Evolutionary conservation across 2,888 invertebrate genomes (phyloP).

Genomic region (Elgonia sp.): DNA sequence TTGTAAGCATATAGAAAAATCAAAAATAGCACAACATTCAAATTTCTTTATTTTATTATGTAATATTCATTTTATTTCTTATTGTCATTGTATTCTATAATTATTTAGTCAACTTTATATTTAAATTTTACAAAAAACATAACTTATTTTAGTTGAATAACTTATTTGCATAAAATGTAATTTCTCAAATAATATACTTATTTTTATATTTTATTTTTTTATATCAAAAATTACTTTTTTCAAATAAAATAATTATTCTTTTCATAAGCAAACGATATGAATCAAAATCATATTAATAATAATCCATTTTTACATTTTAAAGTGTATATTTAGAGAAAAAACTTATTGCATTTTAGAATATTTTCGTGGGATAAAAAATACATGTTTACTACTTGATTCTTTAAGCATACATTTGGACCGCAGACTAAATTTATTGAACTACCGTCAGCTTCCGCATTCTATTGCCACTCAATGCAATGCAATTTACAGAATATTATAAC

Average conservation of each 20-base stretch:
- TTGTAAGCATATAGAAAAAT: not conserved
- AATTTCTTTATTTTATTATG: not conserved
- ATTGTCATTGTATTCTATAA: not conserved
- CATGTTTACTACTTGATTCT: not conserved
- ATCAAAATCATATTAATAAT: no score
- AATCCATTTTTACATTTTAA: no score
- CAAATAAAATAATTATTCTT: no score
- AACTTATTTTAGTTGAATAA: no score
- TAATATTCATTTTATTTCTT: not conserved
- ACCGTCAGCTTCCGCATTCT: slow-evolving; percentile 21
- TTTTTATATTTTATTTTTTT: no score
- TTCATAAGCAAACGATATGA: no score
- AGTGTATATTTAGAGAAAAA: not conserved
- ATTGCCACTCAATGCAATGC: slow-evolving; percentile 5
- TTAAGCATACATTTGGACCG: slow-evolving; percentile 6
- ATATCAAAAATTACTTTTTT: no score
- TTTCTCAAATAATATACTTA: no score
- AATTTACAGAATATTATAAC: slow-evolving; percentile 2
- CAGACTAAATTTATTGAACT: slow-evolving; percentile 28
- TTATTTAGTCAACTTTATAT: no score
- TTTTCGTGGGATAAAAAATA: slow-evolving; percentile 2
- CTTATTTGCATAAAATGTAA: no score
- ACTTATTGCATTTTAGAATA: not conserved
- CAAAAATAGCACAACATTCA: not conserved
- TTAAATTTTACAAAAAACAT: no score